These are phyloP conservation scores for Delphinus delphis DNA, from an alignment of 2,113 vertebrate species.

Conservation along the genomic window DNA sequence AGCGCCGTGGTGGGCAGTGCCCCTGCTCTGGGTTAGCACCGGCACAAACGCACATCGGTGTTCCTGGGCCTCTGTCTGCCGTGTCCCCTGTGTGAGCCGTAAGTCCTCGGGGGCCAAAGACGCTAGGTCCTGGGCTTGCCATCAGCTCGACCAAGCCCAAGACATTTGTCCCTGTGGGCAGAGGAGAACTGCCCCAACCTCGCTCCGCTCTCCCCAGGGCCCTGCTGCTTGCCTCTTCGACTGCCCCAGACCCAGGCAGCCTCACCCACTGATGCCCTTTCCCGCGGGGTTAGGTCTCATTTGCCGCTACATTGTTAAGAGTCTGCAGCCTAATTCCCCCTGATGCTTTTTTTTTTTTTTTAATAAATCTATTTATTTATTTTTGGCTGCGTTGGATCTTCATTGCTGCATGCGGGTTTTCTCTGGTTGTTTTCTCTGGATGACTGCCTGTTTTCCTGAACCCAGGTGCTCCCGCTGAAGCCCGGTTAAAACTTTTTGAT, in stretches of 20 bases:
- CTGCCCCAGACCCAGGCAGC: constrained; percentile 17
- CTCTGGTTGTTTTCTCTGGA: too few relatives aligned
- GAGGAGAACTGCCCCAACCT: constrained; percentile 2
- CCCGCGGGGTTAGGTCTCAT: background rate
- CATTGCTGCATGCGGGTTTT: too few relatives aligned
- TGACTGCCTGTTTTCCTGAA: background rate
- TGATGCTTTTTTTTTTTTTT: too few relatives aligned
- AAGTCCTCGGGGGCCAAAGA: background rate
- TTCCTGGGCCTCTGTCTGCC: constrained; percentile 40
- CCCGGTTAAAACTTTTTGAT: background rate
- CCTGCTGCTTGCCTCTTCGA: constrained; percentile 40
- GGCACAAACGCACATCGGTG: background rate
- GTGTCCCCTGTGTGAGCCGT: constrained; percentile 61
- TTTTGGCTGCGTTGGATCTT: too few relatives aligned
- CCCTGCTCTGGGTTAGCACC: rapidly evolving
- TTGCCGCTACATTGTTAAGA: constrained; percentile 23
- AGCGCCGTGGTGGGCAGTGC: background rate
- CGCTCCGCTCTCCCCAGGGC: background rate
- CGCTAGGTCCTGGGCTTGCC: background rate
- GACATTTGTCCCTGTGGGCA: constrained; percentile 52
- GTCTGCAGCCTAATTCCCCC: constrained; percentile 59
- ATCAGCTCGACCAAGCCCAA: constrained; percentile 65
- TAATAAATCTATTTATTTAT: too few relatives aligned
- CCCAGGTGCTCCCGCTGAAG: background rate
- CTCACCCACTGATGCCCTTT: constrained; percentile 14